Base-by-base conservation (phyloP, 2,797 vertebrate genomes). In the Labeo calbasu region DNA sequence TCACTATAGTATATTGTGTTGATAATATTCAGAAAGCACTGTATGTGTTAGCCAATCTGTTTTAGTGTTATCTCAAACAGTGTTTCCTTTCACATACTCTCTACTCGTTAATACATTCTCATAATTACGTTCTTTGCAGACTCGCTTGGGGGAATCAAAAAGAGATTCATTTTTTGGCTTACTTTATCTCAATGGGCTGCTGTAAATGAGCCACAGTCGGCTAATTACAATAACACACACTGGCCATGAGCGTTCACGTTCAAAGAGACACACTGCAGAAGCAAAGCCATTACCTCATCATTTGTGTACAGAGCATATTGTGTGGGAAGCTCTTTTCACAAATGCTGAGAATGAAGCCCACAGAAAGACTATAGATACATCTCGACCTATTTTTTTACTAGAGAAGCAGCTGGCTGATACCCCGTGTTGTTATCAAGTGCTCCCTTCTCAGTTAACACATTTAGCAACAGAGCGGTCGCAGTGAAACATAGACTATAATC, bases 241-340 rank as follows among this genome's bases (percentile, higher is more conserved):
- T 71, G 75, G 65, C 75, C 73, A 70, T 46, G 63, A 83, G 73
- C 25, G 7, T 25, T 65, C 46, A 2, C 3, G 19, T 65, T 84
- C 75, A 59, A 43, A 66, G 25, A 63, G 72, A 83, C 48, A 66
- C 81, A 57, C 53, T 50, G 75, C 53, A 48, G 25, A 28, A 55
- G 59, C 36, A 59, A 77, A 48, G 75, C 51, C 82, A 77, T 79
- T 84, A 63, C 63, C 73, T 57, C 25, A 40, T 83, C 43, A 57
- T 69, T 59, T 83, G 82, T 79, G 87, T 88, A 89, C 89, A 82
- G 89, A 90, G 86, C 85, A 89, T 89, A 91, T 89, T 88, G 90
- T 89, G 86, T 89, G 88, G 86, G 86, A 88, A 90, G 90, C 79
- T 78, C 89, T 87, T 90, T 88, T 83, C n/a, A 70, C 55, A 72